A percentile compares a stretch with the other conserved stretches of the same genome.
These are phyloP conservation scores for Henricia sp. DNA, from an alignment of 53 echinoderm and acorn worm species.

Conservation along the genomic window DNA sequence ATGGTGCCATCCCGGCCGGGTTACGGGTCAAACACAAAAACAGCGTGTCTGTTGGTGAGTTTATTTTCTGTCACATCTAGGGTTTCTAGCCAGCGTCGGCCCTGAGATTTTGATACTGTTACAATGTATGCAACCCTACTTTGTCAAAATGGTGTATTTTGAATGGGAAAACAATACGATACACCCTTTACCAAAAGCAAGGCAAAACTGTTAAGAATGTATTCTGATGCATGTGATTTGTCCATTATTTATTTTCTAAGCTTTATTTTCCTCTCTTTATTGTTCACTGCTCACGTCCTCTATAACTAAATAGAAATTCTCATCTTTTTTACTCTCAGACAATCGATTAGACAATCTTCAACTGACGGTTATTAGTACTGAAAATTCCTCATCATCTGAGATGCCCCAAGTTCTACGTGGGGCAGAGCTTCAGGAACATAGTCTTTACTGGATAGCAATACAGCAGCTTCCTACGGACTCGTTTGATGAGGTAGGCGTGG, in stretches of 20 bases:
- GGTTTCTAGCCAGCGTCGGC: neutral
- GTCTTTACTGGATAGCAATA: slow-evolving; percentile 78
- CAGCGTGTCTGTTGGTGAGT: slow-evolving; percentile 74
- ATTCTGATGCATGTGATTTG: no score
- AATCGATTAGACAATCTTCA: slow-evolving; percentile 80
- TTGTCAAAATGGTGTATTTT: no score
- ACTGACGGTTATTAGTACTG: slow-evolving; percentile 33
- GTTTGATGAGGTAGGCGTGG: slow-evolving; percentile 62
- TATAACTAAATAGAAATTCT: neutral
- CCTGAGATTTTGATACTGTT: neutral
- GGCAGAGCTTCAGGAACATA: slow-evolving; percentile 64
- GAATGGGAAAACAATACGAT: no score
- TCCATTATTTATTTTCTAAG: no score
- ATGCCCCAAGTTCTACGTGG: slow-evolving; percentile 9
- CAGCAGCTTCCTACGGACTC: slow-evolving; percentile 77
- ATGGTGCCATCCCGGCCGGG: slow-evolving; percentile 59
- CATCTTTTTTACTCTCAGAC: slow-evolving; percentile 45
- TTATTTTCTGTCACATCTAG: neutral
- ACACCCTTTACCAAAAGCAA: no score
- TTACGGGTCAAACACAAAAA: slow-evolving; percentile 71
- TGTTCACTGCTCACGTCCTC: no score
- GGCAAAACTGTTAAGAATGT: no score
- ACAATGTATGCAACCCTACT: no score
- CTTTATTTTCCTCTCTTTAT: no score
- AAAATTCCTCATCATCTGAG: neutral